A percentile compares a stretch with the other conserved stretches of the same genome.
Conservation (phyloP, 2,797 vertebrate species). For the Gila robusta region DNA sequence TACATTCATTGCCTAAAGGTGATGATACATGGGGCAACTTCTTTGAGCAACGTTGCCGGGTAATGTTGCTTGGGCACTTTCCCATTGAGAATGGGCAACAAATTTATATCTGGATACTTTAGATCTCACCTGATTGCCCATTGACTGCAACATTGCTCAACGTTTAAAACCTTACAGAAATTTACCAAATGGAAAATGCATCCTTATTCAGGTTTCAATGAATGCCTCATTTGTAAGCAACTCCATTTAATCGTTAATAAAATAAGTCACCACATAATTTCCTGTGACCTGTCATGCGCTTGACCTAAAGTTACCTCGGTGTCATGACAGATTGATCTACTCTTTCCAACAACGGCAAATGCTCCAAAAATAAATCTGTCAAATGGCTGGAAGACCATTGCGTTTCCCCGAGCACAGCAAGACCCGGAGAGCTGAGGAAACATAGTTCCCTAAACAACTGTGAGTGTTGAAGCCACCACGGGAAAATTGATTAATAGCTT, state of each 20-base stretch:
- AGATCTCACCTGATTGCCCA: too few relatives aligned
- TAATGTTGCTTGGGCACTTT: too few relatives aligned
- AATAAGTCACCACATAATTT: constrained; percentile 34
- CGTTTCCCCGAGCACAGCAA: constrained; percentile 23
- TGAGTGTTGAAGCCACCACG: background rate
- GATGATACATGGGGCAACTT: too few relatives aligned
- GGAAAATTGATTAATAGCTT: constrained; percentile 21
- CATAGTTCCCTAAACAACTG: constrained; percentile 20
- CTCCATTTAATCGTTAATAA: constrained; percentile 32
- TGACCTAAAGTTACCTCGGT: constrained; percentile 46
- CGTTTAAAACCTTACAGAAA: background rate
- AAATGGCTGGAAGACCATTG: constrained; percentile 34
- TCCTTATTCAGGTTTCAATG: background rate
- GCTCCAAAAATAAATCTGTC: constrained; percentile 56
- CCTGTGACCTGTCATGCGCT: constrained; percentile 14
- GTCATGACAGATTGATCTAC: constrained; percentile 28
- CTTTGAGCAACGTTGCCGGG: too few relatives aligned
- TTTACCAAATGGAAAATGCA: background rate
- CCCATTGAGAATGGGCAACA: too few relatives aligned
- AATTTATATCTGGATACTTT: too few relatives aligned
- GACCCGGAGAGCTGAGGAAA: constrained; percentile 36
- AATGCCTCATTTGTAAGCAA: background rate
- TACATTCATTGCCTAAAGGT: background rate
- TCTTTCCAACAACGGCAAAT: constrained; percentile 36
- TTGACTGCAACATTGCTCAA: background rate